Evolutionary conservation across 2,888 invertebrate species (phyloP).

Genomic region (Diaprepes abbreviatus): DNA sequence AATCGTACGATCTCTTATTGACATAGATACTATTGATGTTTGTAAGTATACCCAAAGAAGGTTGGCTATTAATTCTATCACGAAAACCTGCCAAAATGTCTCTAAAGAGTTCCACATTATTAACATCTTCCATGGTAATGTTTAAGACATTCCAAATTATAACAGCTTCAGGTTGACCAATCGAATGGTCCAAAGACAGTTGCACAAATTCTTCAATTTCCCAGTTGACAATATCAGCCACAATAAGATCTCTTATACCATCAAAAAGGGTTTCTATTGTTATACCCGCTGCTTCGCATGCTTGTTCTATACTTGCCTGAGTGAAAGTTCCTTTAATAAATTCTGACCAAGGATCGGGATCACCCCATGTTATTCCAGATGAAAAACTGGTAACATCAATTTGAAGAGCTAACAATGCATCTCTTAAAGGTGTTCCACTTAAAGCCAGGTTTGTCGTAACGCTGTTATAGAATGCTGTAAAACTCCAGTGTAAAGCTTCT

Average conservation of each 20-base stretch:
- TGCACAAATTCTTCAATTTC: constrained; percentile 26
- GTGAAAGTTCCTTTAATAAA: constrained; percentile 51
- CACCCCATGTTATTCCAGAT: constrained; percentile 40
- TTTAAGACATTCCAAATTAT: constrained; percentile 40
- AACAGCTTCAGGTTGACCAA: constrained; percentile 36
- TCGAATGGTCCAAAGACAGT: constrained; percentile 25
- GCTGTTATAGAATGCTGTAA: constrained; percentile 47
- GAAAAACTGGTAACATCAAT: constrained; percentile 46
- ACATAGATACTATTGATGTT: constrained; percentile 17
- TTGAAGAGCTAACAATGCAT: constrained; percentile 37
- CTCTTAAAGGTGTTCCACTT: constrained; percentile 37
- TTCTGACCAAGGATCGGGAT: constrained; percentile 48
- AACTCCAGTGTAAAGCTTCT: constrained; percentile 38
- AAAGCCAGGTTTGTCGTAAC: constrained; percentile 34
- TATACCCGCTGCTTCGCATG: constrained; percentile 31
- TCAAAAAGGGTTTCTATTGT: constrained; percentile 43
- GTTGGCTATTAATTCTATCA: constrained; percentile 15
- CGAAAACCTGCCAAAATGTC: constrained; percentile 60
- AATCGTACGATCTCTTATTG: constrained; percentile 30
- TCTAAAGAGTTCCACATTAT: constrained; percentile 75
- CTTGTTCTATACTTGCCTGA: constrained; percentile 34
- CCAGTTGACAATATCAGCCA: constrained; percentile 8
- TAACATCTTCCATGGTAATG: constrained; percentile 40
- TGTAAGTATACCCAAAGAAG: constrained; percentile 36
- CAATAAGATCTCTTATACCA: constrained; percentile 31